Evolutionary conservation across 2,113 vertebrate species (phyloP).

Genomic region (Neotragus pygmaeus): DNA sequence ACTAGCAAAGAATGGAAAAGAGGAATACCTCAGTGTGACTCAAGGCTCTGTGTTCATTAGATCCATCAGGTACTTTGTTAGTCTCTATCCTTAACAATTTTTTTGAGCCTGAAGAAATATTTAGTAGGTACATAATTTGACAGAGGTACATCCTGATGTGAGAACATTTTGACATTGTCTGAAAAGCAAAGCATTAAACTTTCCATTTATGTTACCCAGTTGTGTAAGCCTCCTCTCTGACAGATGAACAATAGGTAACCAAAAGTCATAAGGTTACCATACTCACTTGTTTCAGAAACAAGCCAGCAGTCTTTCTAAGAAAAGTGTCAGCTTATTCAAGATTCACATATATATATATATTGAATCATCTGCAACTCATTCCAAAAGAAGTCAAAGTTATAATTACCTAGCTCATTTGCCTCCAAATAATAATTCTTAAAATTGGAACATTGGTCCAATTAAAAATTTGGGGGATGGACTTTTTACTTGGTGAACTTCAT

Average conservation of each 20-base stretch:
- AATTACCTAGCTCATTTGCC: constrained; percentile 8
- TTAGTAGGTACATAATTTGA: background rate
- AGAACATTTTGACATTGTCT: background rate
- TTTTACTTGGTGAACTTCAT: background rate
- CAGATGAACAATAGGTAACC: background rate
- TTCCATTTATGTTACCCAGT: background rate
- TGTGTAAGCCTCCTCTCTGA: background rate
- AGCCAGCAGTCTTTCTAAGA: background rate
- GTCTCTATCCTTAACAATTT: background rate
- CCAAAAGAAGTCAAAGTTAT: background rate
- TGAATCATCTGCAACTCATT: background rate
- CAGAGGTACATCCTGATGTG: background rate
- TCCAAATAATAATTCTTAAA: constrained; percentile 17
- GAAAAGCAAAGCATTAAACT: background rate
- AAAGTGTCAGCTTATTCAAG: background rate
- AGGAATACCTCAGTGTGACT: background rate
- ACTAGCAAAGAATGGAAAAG: background rate
- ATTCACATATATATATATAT: background rate
- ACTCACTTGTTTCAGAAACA: background rate
- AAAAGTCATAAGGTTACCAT: background rate
- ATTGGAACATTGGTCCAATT: background rate
- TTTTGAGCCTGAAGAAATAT: background rate
- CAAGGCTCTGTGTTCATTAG: background rate
- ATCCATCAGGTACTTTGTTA: background rate
- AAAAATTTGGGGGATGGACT: background rate